Percentiles rank a stretch among this genome's conserved stretches.
phyloP scores from a whole-genome alignment of 2,797 vertebrate genomes.

The Diplodus puntazzo region DNA sequence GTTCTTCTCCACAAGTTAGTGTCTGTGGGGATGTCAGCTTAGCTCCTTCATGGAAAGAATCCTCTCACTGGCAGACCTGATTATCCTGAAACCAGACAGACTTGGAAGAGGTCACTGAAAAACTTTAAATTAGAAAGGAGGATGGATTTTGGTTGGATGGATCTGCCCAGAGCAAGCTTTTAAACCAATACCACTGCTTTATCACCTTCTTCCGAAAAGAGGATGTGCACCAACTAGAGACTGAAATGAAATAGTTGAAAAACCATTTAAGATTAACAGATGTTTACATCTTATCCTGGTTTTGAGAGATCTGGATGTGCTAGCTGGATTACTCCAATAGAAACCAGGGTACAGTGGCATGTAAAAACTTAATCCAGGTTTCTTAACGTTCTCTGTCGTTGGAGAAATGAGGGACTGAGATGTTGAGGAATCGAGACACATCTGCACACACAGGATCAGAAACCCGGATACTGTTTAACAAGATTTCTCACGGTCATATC shows the following conservation, averaged over 20 bases:
- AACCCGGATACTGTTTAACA: not conserved
- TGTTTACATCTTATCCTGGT: not conserved
- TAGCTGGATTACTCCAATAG: not conserved
- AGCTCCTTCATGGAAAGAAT: conserved; percentile 64
- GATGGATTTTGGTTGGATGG: conserved; percentile 28
- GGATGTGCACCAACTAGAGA: conserved; percentile 4
- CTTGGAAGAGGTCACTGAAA: conserved; percentile 41
- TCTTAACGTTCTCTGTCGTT: not conserved
- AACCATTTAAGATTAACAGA: not conserved
- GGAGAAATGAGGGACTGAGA: not conserved
- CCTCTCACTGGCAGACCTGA: conserved; percentile 56
- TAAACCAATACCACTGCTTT: not conserved
- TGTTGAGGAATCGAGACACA: not conserved
- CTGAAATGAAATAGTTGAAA: conserved; percentile 7
- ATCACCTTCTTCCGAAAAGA: conserved; percentile 13
- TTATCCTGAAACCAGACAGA: conserved; percentile 57
- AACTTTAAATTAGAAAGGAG: conserved; percentile 31
- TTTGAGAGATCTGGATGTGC: not conserved
- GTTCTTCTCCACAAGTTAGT: conserved; percentile 39
- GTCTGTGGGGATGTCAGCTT: conserved; percentile 49
- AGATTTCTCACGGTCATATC: not conserved
- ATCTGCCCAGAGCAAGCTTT: conserved; percentile 30
- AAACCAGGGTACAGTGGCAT: not conserved
- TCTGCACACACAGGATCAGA: not conserved
- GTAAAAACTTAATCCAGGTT: not conserved